These are phyloP conservation scores for Crotalus viridis DNA, from an alignment of 2,113 vertebrate genomes.

Conservation along the genomic window DNA sequence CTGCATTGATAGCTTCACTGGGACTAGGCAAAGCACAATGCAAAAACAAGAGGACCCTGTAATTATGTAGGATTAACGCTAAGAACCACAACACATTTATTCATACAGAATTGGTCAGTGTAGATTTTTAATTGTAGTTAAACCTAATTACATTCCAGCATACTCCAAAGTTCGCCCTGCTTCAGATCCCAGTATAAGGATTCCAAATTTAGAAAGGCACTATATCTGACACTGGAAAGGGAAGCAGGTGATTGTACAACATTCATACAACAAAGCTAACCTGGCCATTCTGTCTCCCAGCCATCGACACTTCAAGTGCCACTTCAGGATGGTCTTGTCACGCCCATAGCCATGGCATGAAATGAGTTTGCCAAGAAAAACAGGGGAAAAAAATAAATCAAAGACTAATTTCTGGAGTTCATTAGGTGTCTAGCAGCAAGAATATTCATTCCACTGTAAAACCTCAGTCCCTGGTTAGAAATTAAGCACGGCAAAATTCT, in stretches of 20 bases:
- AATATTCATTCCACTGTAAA: constrained; percentile 14
- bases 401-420: constrained; percentile 18
- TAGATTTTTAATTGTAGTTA: neutral
- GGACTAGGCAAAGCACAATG: neutral
- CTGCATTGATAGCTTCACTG: neutral
- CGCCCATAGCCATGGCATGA: neutral
- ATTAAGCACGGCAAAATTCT: neutral
- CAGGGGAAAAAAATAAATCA: neutral
- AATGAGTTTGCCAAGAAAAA: constrained; percentile 4
- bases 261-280: neutral
- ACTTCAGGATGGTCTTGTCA: neutral
- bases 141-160: neutral
- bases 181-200: neutral
- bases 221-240: neutral
- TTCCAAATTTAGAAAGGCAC: neutral
- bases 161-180: neutral
- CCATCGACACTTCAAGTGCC: neutral
- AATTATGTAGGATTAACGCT: neutral
- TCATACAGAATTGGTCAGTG: neutral
- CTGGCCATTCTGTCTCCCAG: neutral
- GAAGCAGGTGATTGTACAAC: neutral
- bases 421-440: neutral
- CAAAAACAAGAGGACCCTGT: neutral
- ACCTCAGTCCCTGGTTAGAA: neutral
- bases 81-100: neutral